Base-by-base conservation (phyloP, 2,888 invertebrate species). In the Cephalotes varians region DNA sequence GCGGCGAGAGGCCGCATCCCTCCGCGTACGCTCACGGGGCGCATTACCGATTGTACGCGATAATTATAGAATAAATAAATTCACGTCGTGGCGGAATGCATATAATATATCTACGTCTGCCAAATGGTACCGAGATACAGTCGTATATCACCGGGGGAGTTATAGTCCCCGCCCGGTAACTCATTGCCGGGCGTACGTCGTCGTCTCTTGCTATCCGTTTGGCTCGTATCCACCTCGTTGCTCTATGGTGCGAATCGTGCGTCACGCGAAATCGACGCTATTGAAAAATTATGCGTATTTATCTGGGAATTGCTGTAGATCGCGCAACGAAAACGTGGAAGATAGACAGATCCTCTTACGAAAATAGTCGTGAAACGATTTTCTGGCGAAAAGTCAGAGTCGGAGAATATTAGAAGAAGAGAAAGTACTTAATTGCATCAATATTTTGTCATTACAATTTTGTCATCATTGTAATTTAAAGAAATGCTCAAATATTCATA, bases 1-100 rank as follows among this genome's bases (percentile, higher is more conserved):
- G 54, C 74, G 83, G 81, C 34, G 81, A 56, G 77, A 69, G 44
- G 12, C 40, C 65, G 56, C 71, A 83, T 83, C 84, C 83, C 89
- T 80, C 81, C 44, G 64, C 76, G 81, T 73, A 58, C 84, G 77
- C 77, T 82, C 83, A 81, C 82, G 83, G 81, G 86, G 81, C 87
- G 71, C 85, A 89, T 90, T 94, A 93, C 93, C 93, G 92, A 94
- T 94, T 92, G 94, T 92, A 91, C 91, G 92, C 92, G 93, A 94
- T 94, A 94, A 94, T 94, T 94, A 94, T 94, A 94, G 94, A 94
- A 94, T 94, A 94, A 94, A 94, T 94, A 94, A 94, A 94, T 94
- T 94, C 90, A 94, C 93, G 94, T 94, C 94, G 91, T 82, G 90
- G 90, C 89, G 93, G 94, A 93, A 94, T 93, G 94, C 93, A 92